Evolutionary conservation across 2,797 vertebrate genomes (phyloP).

Genomic region (Paramormyrops hopkinsi): DNA sequence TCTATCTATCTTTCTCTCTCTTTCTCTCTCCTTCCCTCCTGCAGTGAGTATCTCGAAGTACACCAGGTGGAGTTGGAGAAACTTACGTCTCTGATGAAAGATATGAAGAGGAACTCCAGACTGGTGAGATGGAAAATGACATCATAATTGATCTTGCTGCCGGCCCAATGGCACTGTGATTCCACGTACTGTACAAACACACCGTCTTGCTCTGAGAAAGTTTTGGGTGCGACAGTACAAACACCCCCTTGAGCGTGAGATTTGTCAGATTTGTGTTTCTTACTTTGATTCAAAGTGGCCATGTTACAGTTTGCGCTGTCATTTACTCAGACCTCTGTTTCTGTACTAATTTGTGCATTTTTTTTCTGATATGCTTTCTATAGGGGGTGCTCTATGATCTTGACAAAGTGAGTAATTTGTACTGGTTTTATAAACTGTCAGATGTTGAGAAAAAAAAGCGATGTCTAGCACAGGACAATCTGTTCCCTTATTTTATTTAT

Average conservation of each 20-base stretch:
- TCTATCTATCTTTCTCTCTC: too few relatives aligned
- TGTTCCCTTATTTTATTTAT: background rate
- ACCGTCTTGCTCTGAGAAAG: background rate
- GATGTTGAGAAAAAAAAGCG: background rate
- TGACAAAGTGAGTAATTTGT: slow-evolving; percentile 79
- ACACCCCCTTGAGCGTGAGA: background rate
- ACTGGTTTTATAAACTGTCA: background rate
- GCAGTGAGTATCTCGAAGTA: slow-evolving; percentile 89
- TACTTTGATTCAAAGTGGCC: background rate
- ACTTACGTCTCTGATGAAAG: slow-evolving; percentile 84
- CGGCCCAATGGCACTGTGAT: background rate
- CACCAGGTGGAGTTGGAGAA: slow-evolving; percentile 93
- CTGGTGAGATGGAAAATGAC: slow-evolving; percentile 70
- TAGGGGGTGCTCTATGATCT: slow-evolving; percentile 96
- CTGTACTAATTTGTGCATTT: background rate
- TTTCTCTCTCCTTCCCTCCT: slow-evolving; percentile 3
- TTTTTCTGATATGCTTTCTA: slow-evolving; percentile 36
- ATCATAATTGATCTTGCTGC: background rate
- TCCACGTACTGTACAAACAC: background rate
- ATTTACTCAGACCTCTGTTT: background rate
- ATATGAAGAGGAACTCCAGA: slow-evolving; percentile 96
- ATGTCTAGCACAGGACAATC: background rate
- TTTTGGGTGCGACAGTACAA: background rate
- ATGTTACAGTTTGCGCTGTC: background rate
- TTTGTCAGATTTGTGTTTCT: background rate